Percentiles rank a stretch among this genome's conserved stretches.
Conservation (phyloP, 2,888 invertebrate genomes). For the Diaperis boleti region DNA sequence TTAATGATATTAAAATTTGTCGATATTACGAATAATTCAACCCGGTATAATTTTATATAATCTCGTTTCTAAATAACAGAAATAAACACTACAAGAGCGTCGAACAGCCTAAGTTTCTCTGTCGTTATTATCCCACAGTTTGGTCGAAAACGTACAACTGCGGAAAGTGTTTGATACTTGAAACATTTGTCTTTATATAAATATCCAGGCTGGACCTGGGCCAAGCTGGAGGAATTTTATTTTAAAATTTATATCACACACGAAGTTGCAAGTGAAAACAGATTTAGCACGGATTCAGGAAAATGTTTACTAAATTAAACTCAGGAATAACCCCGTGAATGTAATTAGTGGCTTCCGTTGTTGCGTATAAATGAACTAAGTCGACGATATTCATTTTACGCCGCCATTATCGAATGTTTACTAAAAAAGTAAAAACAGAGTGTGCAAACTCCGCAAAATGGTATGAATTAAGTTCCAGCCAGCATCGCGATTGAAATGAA, state of each 20-base stretch:
- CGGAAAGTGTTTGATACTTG: not conserved
- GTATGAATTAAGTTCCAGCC: too few species aligned
- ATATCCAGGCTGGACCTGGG: constrained; percentile 2
- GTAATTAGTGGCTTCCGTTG: constrained; percentile 1
- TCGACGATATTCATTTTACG: not conserved
- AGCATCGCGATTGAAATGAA: not conserved
- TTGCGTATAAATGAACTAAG: not conserved
- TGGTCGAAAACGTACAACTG: not conserved
- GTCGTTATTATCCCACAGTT: too few species aligned
- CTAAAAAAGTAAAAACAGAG: not conserved
- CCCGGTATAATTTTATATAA: constrained; percentile 1
- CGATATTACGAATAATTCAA: not conserved
- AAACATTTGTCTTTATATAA: constrained; percentile 2
- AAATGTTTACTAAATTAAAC: constrained; percentile 13
- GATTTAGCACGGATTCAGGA: constrained; percentile 5
- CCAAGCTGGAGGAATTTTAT: constrained; percentile 6
- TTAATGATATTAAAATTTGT: not conserved
- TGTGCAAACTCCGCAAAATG: too few species aligned
- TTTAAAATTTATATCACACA: constrained; percentile 14
- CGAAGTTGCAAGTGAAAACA: constrained; percentile 3
- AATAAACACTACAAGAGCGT: too few species aligned
- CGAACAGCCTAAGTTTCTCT: too few species aligned
- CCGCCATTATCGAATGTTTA: not conserved
- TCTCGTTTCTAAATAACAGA: too few species aligned
- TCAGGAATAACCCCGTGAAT: not conserved